Evolutionary conservation across 2,113 vertebrate genomes (phyloP).

Genomic region (Anser cygnoides): DNA sequence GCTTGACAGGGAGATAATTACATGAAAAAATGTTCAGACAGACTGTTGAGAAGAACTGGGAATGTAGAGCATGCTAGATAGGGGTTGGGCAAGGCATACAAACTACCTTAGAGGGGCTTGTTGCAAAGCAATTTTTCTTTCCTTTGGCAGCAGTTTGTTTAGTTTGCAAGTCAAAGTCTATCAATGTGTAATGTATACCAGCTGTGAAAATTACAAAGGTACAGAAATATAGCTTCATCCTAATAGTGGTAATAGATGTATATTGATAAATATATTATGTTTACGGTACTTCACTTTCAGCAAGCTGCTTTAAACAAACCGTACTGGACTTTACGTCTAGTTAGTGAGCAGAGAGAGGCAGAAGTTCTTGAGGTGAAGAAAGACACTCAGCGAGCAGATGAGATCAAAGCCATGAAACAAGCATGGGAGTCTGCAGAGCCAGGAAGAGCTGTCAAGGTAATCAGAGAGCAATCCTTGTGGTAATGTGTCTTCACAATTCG

Average conservation of each 20-base stretch:
- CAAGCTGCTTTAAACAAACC: conserved; percentile 77
- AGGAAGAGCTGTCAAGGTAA: conserved; percentile 87
- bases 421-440: conserved; percentile 89
- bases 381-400: conserved; percentile 83
- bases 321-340: conserved; percentile 82
- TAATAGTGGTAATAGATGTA: not conserved
- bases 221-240: not conserved
- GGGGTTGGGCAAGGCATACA: not conserved
- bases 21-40: not conserved
- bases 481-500: not conserved
- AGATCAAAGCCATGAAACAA: conserved; percentile 87
- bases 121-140: not conserved
- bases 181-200: not conserved
- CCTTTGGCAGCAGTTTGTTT: not conserved
- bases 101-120: not conserved
- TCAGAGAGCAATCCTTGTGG: not conserved
- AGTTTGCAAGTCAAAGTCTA: not conserved
- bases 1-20: not conserved
- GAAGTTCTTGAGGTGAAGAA: conserved; percentile 80
- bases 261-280: not conserved
- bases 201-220: not conserved
- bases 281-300: conserved; percentile 10
- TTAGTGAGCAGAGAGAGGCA: conserved; percentile 77
- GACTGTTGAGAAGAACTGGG: not conserved
- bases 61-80: not conserved